A percentile compares a stretch with the other conserved stretches of the same genome.
These are phyloP conservation scores for Pemphredon lugubris DNA, from an alignment of 2,888 invertebrate species.

Conservation along the genomic window DNA sequence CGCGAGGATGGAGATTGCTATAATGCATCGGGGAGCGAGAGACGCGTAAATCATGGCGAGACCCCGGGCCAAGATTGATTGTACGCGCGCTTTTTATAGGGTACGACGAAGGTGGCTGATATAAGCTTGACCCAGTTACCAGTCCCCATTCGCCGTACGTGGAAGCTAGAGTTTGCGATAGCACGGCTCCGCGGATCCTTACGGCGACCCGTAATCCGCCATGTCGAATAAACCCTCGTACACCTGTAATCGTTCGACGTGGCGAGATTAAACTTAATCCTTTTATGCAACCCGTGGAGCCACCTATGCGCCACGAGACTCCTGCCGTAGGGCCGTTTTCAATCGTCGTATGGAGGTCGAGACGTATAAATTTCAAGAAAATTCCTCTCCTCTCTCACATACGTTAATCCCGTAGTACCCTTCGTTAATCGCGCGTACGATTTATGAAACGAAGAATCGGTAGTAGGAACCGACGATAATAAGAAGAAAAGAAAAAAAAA, in stretches of 20 bases:
- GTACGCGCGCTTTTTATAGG: constrained; percentile 21
- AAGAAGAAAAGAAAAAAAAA: no score
- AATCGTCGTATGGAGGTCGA: no score
- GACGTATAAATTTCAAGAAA: no score
- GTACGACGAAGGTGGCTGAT: constrained; percentile 9
- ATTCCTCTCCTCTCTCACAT: no score
- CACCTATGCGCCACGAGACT: no score
- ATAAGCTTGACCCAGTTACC: constrained; percentile 23
- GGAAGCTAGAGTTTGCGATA: constrained; percentile 14
- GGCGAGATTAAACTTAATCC: constrained; percentile 46
- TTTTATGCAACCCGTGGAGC: constrained; percentile 22
- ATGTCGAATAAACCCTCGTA: constrained; percentile 53
- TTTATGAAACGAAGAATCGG: no score
- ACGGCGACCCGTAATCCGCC: constrained; percentile 54
- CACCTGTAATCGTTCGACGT: constrained; percentile 53
- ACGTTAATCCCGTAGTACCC: no score
- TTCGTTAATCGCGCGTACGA: no score
- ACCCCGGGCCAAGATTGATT: constrained; percentile 37
- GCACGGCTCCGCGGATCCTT: constrained; percentile 35
- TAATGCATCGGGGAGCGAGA: constrained; percentile 1
- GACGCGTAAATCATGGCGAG: constrained; percentile 10
- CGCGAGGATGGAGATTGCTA: constrained; percentile 11
- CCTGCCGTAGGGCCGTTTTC: no score
- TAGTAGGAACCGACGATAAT: no score
- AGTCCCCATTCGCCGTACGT: neutral